Percentiles rank a stretch among this genome's conserved stretches.
These are phyloP conservation scores for Myotis pilosus DNA, from an alignment of 2,797 vertebrate species.

Conservation along the genomic window DNA sequence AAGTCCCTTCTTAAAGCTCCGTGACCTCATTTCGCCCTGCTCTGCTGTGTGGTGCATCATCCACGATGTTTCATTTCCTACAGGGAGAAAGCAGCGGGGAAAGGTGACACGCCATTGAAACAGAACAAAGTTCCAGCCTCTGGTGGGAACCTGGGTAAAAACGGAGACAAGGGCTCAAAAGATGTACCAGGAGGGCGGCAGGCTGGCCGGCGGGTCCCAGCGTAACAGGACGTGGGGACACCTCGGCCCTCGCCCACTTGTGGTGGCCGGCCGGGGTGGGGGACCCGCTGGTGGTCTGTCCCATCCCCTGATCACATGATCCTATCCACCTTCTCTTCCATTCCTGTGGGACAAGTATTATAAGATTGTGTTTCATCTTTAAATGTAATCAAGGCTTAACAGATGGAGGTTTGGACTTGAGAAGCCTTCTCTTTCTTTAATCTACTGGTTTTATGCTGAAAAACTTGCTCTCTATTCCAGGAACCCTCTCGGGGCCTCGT, in stretches of 20 bases:
- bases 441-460: too few relatives aligned
- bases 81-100: neutral
- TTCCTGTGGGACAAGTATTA: rapidly evolving
- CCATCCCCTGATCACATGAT: neutral
- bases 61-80: neutral
- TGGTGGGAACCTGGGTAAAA: neutral
- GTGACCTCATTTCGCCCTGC: neutral
- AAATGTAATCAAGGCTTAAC: neutral
- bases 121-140: neutral
- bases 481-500: neutral
- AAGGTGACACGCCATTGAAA: neutral
- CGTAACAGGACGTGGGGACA: rapidly evolving
- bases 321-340: rapidly evolving
- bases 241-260: rapidly evolving
- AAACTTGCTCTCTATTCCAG: neutral
- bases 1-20: neutral
- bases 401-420: neutral
- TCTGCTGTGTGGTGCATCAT: rapidly evolving
- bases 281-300: neutral
- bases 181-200: neutral
- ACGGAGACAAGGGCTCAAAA: neutral
- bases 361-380: neutral
- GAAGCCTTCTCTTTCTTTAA: neutral
- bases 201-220: rapidly evolving
- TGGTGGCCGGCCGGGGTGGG: rapidly evolving